Conservation (phyloP, 2,888 invertebrate genomes). For the Nemotelus nigrinus region DNA sequence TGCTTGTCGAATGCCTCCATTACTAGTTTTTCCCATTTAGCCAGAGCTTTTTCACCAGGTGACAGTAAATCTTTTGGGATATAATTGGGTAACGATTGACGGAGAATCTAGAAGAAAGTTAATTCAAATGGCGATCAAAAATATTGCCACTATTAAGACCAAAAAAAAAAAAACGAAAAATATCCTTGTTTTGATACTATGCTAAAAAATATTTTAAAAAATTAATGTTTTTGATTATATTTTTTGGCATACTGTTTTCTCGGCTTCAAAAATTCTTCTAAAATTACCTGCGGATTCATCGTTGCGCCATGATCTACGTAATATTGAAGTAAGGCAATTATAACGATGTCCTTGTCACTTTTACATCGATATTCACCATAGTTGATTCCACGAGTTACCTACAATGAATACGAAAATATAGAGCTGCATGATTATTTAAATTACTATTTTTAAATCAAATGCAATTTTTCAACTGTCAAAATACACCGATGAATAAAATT, state of each 20-base stretch:
- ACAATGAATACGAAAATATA: background rate
- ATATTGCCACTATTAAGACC: background rate
- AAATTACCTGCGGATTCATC: constrained; percentile 72
- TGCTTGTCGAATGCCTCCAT: constrained; percentile 77
- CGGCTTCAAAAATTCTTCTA: no score
- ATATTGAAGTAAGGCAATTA: constrained; percentile 90
- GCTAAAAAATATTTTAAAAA: constrained; percentile 2
- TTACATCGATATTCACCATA: constrained; percentile 91
- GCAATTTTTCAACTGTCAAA: background rate
- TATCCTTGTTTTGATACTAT: background rate
- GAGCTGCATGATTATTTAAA: background rate
- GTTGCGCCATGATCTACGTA: constrained; percentile 82
- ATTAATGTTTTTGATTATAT: background rate
- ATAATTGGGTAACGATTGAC: constrained; percentile 55
- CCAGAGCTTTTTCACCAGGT: constrained; percentile 71
- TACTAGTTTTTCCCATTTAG: constrained; percentile 78
- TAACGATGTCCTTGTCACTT: constrained; percentile 85
- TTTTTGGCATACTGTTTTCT: background rate
- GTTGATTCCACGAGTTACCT: constrained; percentile 83
- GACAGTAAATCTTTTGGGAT: constrained; percentile 62
- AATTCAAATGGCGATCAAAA: background rate
- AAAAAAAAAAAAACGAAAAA: background rate
- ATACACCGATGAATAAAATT: background rate
- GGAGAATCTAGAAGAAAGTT: constrained; percentile 53
- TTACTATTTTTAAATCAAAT: background rate